phyloP scores from a whole-genome alignment of 2,888 invertebrate species.

The Drosophila formosana region DNA sequence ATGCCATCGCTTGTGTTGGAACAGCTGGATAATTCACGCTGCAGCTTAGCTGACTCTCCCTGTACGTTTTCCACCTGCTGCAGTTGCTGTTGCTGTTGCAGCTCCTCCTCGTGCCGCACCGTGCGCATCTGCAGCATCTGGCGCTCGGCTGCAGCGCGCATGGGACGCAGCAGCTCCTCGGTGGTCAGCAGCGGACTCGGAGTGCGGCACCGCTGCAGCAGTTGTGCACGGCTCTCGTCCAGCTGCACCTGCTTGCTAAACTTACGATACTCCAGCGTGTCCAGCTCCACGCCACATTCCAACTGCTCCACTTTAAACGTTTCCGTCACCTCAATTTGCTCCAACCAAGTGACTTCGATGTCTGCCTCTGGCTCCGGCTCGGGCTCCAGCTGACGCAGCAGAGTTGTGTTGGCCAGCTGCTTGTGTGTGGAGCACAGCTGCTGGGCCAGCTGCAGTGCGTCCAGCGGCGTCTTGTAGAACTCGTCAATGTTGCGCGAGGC shows the following conservation, averaged over 20 bases:
- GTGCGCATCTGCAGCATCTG: conserved; percentile 73
- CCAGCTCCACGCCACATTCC: conserved; percentile 28
- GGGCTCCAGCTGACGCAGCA: conserved; percentile 49
- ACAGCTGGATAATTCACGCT: conserved; percentile 73
- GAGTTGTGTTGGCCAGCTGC: conserved; percentile 48
- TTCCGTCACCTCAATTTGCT: conserved; percentile 11
- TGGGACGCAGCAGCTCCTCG: conserved; percentile 72
- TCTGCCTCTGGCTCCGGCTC: conserved; percentile 55
- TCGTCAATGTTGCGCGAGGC: conserved; percentile 78
- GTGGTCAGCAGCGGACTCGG: conserved; percentile 73
- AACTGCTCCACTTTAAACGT: neutral
- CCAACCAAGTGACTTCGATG: conserved; percentile 53
- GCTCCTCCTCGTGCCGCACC: conserved; percentile 78
- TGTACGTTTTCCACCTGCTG: conserved; percentile 42
- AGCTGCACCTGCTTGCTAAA: conserved; percentile 60
- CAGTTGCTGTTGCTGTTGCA: conserved; percentile 45
- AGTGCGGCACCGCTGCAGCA: conserved; percentile 64
- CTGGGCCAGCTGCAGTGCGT: conserved; percentile 69
- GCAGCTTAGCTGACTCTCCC: conserved; percentile 43
- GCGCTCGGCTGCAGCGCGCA: conserved; percentile 76
- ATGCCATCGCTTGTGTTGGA: conserved; percentile 83
- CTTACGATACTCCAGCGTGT: conserved; percentile 49
- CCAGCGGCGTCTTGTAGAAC: conserved; percentile 81
- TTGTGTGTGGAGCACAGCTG: conserved; percentile 62
- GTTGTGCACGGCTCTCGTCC: conserved; percentile 59